phyloP scores from a whole-genome alignment of 92 coral and sea anemone genomes.

The Umimayanthus chanpuru region DNA sequence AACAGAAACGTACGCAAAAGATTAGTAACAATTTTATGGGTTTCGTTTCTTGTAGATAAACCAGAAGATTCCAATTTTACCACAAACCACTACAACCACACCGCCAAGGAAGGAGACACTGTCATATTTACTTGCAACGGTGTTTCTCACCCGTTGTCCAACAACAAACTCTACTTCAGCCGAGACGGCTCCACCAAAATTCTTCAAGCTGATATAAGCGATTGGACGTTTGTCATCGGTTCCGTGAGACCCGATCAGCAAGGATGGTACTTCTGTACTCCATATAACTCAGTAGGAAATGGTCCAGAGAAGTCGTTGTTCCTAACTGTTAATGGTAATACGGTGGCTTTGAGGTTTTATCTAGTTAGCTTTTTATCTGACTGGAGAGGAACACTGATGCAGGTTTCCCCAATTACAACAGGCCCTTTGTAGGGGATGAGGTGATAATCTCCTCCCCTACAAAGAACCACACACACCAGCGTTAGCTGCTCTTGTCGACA shows the following conservation, averaged over 20 bases:
- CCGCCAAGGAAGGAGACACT: background rate
- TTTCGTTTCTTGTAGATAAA: conserved; percentile 22
- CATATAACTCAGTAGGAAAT: conserved; percentile 9
- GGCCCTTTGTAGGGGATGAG: no score
- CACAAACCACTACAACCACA: conserved; percentile 15
- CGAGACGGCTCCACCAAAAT: background rate
- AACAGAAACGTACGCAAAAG: no score
- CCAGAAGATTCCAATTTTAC: conserved; percentile 20
- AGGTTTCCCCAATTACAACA: no score
- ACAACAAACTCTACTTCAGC: background rate
- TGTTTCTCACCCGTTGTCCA: background rate
- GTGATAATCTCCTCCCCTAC: no score
- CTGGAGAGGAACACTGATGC: no score
- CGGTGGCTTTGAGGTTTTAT: background rate
- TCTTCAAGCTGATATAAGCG: background rate
- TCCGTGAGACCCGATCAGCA: background rate
- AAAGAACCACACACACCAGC: no score
- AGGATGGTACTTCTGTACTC: conserved; percentile 18
- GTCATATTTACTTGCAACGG: conserved; percentile 16
- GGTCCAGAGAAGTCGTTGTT: conserved; percentile 19
- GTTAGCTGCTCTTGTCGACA: no score
- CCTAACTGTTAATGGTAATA: conserved; percentile 22
- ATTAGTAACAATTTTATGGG: background rate
- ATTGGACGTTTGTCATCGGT: background rate
- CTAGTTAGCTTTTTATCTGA: no score